Percentiles rank a stretch among this genome's conserved stretches.
Conservation (phyloP, 1,140 invertebrate genomes). For the Lethocerus indicus region DNA sequence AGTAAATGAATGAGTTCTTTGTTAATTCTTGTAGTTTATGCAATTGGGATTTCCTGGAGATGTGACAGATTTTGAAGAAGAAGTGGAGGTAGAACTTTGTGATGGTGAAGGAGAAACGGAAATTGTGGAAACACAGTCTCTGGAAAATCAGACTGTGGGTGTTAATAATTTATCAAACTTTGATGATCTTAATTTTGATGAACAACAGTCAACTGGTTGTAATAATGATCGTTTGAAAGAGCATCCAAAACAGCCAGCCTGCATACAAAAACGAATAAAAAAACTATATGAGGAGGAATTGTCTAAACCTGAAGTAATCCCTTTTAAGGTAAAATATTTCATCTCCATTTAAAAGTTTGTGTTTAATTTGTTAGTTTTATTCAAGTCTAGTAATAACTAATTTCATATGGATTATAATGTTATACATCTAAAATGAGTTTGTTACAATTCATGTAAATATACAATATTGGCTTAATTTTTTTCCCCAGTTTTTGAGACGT, state of each 20-base stretch:
- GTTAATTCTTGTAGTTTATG: not conserved
- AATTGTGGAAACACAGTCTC: not conserved
- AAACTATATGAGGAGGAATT: conserved; percentile 16
- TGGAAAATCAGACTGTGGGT: not conserved
- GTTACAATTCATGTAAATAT: not conserved
- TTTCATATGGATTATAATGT: no score
- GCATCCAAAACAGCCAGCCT: not conserved
- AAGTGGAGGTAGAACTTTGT: not conserved
- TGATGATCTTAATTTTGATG: not conserved
- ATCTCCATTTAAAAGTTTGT: not conserved
- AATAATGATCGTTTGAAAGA: not conserved
- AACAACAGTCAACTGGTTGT: not conserved
- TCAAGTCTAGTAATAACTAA: not conserved
- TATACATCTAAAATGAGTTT: not conserved
- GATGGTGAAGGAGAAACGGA: no score
- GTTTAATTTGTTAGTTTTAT: not conserved
- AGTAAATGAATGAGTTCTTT: not conserved
- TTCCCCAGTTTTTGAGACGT: conserved; percentile 29
- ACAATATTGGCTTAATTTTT: not conserved
- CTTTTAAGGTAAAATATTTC: conserved; percentile 5
- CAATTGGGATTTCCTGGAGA: not conserved
- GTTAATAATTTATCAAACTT: no score
- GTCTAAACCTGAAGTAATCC: conserved; percentile 1
- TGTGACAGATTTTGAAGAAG: conserved; percentile 2
- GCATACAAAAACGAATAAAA: not conserved